These are phyloP conservation scores for Poecilia latipinna DNA, from an alignment of 2,113 vertebrate genomes.

Conservation along the genomic window DNA sequence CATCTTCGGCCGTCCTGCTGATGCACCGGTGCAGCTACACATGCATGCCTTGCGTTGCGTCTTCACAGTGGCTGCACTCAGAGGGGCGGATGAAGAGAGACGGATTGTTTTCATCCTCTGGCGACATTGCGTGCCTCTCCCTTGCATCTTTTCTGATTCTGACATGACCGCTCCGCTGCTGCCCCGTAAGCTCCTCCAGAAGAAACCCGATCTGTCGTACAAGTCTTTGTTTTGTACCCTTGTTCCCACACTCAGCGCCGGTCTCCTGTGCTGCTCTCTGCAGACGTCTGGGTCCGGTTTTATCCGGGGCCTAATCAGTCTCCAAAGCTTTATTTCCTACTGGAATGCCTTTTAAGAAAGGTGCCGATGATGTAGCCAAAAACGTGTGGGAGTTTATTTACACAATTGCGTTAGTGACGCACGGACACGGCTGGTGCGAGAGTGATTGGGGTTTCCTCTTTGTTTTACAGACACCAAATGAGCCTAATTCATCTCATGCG, in stretches of 20 bases:
- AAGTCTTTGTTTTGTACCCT: constrained; percentile 65
- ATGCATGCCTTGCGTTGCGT: background rate
- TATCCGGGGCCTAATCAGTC: constrained; percentile 47
- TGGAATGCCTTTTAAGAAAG: constrained; percentile 28
- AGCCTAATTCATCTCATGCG: constrained; percentile 38
- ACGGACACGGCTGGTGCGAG: constrained; percentile 24
- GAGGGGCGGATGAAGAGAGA: constrained; percentile 42
- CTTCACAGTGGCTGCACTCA: constrained; percentile 17
- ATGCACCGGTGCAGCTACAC: constrained; percentile 11
- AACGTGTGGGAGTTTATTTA: constrained; percentile 44
- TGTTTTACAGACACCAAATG: constrained; percentile 52
- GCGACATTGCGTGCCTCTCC: constrained; percentile 29
- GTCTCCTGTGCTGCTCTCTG: constrained; percentile 49
- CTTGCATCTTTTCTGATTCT: constrained; percentile 35
- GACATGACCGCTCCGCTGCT: constrained; percentile 51
- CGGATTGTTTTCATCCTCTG: constrained; percentile 44
- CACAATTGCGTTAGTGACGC: constrained; percentile 48
- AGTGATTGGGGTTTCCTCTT: constrained; percentile 41
- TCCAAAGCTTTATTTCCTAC: constrained; percentile 24
- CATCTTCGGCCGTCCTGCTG: constrained; percentile 19
- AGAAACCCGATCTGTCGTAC: constrained; percentile 64
- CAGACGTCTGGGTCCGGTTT: constrained; percentile 52
- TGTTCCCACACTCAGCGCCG: constrained; percentile 74
- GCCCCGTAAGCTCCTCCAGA: constrained; percentile 49
- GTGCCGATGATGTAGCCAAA: constrained; percentile 24